A percentile compares a stretch with the other conserved stretches of the same genome.
These are phyloP conservation scores for Mastacembelus armatus DNA, from an alignment of 2,797 vertebrate genomes.

Conservation along the genomic window DNA sequence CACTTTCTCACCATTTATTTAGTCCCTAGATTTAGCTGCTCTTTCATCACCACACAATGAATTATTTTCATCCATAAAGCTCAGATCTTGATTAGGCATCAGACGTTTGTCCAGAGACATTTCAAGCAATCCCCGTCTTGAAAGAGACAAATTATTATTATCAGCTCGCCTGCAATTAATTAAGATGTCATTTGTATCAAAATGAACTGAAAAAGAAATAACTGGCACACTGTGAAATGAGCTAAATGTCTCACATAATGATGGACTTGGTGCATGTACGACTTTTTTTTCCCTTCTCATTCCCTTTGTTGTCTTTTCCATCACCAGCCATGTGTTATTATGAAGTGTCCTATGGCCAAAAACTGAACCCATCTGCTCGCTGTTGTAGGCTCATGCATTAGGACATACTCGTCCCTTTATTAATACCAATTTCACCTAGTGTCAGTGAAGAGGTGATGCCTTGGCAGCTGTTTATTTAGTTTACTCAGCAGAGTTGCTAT, in stretches of 20 bases:
- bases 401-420: not conserved
- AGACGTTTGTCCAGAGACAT: constrained; percentile 67
- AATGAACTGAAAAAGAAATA: constrained; percentile 62
- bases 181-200: constrained; percentile 56
- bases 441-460: not conserved
- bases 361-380: constrained; percentile 2
- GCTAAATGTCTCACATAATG: constrained; percentile 61
- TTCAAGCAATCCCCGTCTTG: constrained; percentile 66
- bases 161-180: constrained; percentile 68
- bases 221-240: constrained; percentile 42
- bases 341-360: constrained; percentile 23
- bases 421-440: constrained; percentile 16
- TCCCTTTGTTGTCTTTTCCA: constrained; percentile 40
- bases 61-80: constrained; percentile 69
- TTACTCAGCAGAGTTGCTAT: not conserved
- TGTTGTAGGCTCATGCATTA: constrained; percentile 2
- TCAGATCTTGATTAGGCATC: constrained; percentile 66
- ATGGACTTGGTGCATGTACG: not conserved
- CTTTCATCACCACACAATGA: constrained; percentile 74
- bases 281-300: not conserved
- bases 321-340: constrained; percentile 31
- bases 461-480: constrained; percentile 19
- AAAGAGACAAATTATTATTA: constrained; percentile 64
- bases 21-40: constrained; percentile 53
- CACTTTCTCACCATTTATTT: constrained; percentile 74